Base-by-base conservation (phyloP, 2,888 invertebrate species). In the Crepidodera aurea region DNA sequence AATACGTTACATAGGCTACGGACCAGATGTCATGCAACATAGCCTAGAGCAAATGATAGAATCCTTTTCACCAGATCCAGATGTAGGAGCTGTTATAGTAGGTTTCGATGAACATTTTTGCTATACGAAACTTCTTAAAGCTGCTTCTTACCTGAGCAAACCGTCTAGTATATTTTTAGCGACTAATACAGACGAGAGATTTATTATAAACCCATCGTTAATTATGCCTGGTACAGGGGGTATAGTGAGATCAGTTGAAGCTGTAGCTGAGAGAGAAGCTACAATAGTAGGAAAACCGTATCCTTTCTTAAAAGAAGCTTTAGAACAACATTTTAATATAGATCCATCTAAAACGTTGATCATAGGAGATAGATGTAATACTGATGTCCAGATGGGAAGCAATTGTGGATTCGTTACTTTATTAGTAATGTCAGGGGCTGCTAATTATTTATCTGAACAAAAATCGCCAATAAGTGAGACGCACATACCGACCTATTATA, bases 61-160 rank as follows among this genome's bases (percentile, higher is more conserved):
- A 62, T 82, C 85, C 56, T 85, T 90, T 51, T 82, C 87, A 44
- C 78, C 89, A 37, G 93, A 94, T 69, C 85, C 88, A 0, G 90
- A 93, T 71, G 90, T 98, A 16, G 94, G 93, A 0, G 98, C 97
- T 34, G 98, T 99, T 0, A 85, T 98, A 16, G 94, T 98, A 32
- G 98, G 97, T 1, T 97, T 96, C 79, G 98, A 99, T 82, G 90
- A 91, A 65, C 90, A 96, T 79, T 89, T 98, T 74, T 94, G 92
- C 77, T 96, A 93, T 78, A 88, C 91, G 0, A 98, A 98, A 83
- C 86, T 98, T 77, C 84, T 93, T 77, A 95, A 94, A 81, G 98
- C 98, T 0, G 91, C 93, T 1, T 91, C 91, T 19, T 98, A 98
- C 80, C 85, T 97, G 0, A 86, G 86, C 16, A 85, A 92, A 71